These are phyloP conservation scores for Tenebrio molitor DNA, from an alignment of 1,140 invertebrate species.

Conservation along the genomic window DNA sequence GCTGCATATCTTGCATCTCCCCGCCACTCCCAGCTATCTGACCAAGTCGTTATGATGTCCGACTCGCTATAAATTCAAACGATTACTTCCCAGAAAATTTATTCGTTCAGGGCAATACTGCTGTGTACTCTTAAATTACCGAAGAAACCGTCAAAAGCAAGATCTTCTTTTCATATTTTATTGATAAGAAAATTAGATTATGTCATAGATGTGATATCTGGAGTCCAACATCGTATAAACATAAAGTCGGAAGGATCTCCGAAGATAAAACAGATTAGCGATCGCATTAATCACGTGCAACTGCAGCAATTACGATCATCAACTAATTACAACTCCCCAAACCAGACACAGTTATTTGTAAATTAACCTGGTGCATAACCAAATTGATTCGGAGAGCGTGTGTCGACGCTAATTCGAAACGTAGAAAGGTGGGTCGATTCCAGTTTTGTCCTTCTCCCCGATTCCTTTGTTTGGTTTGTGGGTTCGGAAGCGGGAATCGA, in stretches of 20 bases:
- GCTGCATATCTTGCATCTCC: constrained; percentile 67
- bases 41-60: constrained; percentile 68
- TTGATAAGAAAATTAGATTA: constrained; percentile 22
- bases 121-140: too few species aligned
- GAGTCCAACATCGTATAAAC: not conserved
- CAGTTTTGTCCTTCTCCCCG: not conserved
- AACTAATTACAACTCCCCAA: constrained; percentile 10
- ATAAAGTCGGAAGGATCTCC: not conserved
- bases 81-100: too few species aligned
- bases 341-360: constrained; percentile 13
- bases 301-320: constrained; percentile 21
- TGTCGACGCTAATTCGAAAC: not conserved
- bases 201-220: not conserved
- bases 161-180: too few species aligned
- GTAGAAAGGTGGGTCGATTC: not conserved
- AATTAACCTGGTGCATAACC: not conserved
- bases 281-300: constrained; percentile 13
- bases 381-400: constrained; percentile 4
- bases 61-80: constrained; percentile 1
- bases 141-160: too few species aligned
- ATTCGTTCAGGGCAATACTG: too few species aligned
- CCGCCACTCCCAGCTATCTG: constrained; percentile 65
- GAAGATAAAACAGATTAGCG: constrained; percentile 21
- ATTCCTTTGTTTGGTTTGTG: constrained; percentile 16
- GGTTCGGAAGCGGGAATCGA: constrained; percentile 23